These are phyloP conservation scores for Tragelaphus imberbis DNA, from an alignment of 2,113 vertebrate genomes.

Conservation along the genomic window DNA sequence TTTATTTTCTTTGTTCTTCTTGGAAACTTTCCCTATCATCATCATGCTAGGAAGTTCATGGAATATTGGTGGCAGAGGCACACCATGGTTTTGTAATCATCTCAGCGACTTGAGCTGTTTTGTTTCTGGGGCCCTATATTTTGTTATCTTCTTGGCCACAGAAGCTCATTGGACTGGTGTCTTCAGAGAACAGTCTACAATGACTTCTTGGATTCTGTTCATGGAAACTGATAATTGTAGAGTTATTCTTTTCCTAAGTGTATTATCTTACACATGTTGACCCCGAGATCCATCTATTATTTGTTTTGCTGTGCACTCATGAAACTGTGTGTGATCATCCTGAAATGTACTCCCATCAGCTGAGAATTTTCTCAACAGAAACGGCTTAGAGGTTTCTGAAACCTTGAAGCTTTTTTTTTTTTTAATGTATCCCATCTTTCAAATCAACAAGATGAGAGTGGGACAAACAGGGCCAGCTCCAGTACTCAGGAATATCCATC, in stretches of 20 bases:
- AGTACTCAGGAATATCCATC: neutral
- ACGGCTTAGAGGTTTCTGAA: constrained; percentile 1
- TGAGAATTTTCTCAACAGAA: neutral
- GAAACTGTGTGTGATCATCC: constrained; percentile 10
- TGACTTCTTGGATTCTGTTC: neutral
- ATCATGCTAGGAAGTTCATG: neutral
- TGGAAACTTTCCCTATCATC: neutral
- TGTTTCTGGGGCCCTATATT: neutral
- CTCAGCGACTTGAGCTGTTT: neutral
- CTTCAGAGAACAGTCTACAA: neutral
- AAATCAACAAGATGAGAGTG: constrained; percentile 20
- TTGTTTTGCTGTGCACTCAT: neutral
- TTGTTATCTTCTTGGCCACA: constrained; percentile 17
- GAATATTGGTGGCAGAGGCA: neutral
- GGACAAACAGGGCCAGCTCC: neutral
- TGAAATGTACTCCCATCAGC: constrained; percentile 5
- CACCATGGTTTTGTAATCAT: neutral
- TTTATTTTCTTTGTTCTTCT: constrained; percentile 14
- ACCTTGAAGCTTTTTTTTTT: neutral
- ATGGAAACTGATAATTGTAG: neutral
- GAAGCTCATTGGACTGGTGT: neutral
- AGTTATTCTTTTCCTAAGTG: neutral
- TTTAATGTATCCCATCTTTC: neutral
- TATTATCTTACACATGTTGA: neutral
- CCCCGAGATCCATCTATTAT: constrained; percentile 12